Percentiles rank a stretch among this genome's conserved stretches.
These are phyloP conservation scores for Acestrorhynchus altus DNA, from an alignment of 2,797 vertebrate species.

Conservation along the genomic window DNA sequence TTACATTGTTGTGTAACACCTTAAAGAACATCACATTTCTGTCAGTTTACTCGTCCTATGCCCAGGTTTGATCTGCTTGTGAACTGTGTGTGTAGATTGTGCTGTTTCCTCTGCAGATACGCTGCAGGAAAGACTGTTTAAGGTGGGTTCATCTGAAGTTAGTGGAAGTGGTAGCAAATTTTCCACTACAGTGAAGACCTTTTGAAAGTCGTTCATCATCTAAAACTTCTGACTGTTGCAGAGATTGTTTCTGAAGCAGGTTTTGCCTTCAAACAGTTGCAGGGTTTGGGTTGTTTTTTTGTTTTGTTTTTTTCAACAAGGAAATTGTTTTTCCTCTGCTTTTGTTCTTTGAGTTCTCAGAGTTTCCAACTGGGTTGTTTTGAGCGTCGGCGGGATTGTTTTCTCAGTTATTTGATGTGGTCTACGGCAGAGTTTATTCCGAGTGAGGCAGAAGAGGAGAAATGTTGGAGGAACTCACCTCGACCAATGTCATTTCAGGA, in stretches of 20 bases:
- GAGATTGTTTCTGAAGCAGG: slow-evolving; percentile 32
- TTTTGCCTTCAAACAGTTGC: slow-evolving; percentile 36
- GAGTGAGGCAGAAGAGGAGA: background rate
- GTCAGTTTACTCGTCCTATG: background rate
- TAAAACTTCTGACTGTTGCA: slow-evolving; percentile 31
- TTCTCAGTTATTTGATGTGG: slow-evolving; percentile 30
- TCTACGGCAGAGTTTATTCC: slow-evolving; percentile 17
- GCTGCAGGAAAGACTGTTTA: slow-evolving; percentile 8
- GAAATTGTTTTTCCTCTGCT: slow-evolving; percentile 16
- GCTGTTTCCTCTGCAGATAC: background rate
- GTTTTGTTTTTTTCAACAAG: background rate
- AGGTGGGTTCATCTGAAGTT: slow-evolving; percentile 8
- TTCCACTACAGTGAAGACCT: slow-evolving; percentile 49
- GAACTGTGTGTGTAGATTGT: background rate
- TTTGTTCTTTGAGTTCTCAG: slow-evolving; percentile 37
- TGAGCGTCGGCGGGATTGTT: slow-evolving; percentile 32
- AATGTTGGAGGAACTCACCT: slow-evolving; percentile 11
- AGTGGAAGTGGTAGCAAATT: slow-evolving; percentile 29
- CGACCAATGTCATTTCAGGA: slow-evolving; percentile 71
- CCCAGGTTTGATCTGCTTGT: background rate
- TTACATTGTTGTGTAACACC: background rate
- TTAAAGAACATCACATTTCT: background rate
- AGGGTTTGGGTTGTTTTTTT: background rate
- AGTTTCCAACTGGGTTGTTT: slow-evolving; percentile 36
- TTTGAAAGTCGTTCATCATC: slow-evolving; percentile 51